A percentile compares a stretch with the other conserved stretches of the same genome.
Conservation (phyloP, 2,113 vertebrate genomes). For the Aramus guarauna region DNA sequence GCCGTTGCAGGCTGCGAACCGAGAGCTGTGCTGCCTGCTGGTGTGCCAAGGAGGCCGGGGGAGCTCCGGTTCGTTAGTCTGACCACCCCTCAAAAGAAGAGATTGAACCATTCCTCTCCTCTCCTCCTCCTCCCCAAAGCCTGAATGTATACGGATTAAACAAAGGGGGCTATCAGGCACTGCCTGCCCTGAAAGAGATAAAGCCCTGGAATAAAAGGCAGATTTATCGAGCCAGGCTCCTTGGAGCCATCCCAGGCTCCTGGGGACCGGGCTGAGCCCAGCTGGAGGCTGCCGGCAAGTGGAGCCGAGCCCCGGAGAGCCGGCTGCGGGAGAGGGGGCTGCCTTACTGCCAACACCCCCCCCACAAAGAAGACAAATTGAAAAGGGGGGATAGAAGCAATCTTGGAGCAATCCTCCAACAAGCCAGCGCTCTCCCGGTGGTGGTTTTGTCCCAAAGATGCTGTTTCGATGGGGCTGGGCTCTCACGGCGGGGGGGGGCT, state of each 20-base stretch:
- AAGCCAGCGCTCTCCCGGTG: fast-evolving
- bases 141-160: fast-evolving
- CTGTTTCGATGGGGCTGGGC: neutral
- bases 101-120: fast-evolving
- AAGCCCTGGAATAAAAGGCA: neutral
- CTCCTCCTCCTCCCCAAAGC: neutral
- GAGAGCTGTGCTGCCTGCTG: neutral
- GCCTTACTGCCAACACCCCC: neutral
- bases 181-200: neutral
- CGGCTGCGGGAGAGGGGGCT: neutral
- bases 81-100: fast-evolving
- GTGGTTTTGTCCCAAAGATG: too few species aligned
- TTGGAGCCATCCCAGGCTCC: too few species aligned
- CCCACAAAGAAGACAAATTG: too few species aligned
- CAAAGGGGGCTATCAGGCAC: neutral
- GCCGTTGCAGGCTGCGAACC: fast-evolving
- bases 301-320: neutral
- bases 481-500: fast-evolving
- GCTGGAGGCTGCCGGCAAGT: neutral
- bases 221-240: neutral
- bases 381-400: neutral
- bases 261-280: fast-evolving
- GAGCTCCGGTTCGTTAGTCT: neutral
- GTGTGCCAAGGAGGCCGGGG: fast-evolving
- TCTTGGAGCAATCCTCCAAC: fast-evolving